These are phyloP conservation scores for Colius striatus DNA, from an alignment of 2,113 vertebrate genomes.

Conservation along the genomic window DNA sequence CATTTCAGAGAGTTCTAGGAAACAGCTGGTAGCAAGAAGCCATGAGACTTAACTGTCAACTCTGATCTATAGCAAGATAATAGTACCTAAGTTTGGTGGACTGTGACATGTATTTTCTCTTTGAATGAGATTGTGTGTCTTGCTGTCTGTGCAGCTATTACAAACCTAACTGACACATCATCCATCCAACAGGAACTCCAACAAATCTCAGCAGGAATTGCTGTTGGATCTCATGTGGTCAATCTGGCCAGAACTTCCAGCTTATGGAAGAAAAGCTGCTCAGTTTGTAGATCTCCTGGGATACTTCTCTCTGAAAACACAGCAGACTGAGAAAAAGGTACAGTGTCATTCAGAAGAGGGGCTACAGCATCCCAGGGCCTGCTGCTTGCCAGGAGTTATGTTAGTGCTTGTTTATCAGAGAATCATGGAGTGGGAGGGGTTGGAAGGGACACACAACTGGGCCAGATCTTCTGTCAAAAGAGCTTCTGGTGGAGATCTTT, in stretches of 20 bases:
- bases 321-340: conserved; percentile 99
- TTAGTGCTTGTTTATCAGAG: neutral
- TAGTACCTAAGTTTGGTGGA: neutral
- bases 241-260: conserved; percentile 97
- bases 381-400: neutral
- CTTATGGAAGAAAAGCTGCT: conserved; percentile 96
- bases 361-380: neutral
- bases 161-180: neutral
- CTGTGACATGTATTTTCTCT: neutral
- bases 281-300: conserved; percentile 98
- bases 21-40: neutral
- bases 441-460: neutral
- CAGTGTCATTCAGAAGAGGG: neutral
- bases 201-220: conserved; percentile 94
- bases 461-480: neutral
- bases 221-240: conserved; percentile 97
- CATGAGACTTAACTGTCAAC: neutral
- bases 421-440: no score
- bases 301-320: conserved; percentile 98
- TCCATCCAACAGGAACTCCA: conserved; percentile 86
- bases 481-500: neutral
- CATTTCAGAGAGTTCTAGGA: neutral
- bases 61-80: neutral
- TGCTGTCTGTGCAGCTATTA: fast-evolving
- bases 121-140: neutral